Evolutionary conservation across 2,888 invertebrate species (phyloP).

Genomic region (Xestoiulus laeticollis): DNA sequence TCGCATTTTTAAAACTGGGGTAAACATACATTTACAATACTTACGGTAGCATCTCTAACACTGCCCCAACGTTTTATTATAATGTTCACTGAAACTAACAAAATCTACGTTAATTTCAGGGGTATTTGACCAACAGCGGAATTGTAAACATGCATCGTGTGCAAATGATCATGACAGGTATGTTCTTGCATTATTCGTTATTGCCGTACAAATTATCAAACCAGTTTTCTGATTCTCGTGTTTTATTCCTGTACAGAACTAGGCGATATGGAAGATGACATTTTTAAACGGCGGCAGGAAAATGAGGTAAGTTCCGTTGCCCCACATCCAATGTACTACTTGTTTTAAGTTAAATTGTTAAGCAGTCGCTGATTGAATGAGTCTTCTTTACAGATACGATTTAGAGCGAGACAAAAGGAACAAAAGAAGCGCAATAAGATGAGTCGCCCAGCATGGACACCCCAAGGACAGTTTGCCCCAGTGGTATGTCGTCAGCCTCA

Average conservation of each 20-base stretch:
- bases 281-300: conserved; percentile 90
- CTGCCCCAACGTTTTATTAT: neutral
- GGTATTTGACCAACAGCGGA: conserved; percentile 94
- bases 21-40: too few species aligned
- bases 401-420: conserved; percentile 73
- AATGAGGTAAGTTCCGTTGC: conserved; percentile 70
- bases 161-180: conserved; percentile 85
- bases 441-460: conserved; percentile 73
- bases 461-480: conserved; percentile 83
- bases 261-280: conserved; percentile 94
- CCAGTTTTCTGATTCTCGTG: too few species aligned
- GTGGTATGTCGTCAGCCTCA: conserved; percentile 67
- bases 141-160: conserved; percentile 92
- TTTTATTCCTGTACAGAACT: conserved; percentile 71
- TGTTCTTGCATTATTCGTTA: neutral
- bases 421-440: conserved; percentile 69
- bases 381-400: neutral
- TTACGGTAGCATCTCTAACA: too few species aligned
- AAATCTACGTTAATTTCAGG: conserved; percentile 68
- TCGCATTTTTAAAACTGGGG: too few species aligned
- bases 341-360: neutral
- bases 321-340: neutral
- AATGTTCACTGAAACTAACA: neutral
- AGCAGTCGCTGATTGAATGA: neutral
- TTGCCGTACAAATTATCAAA: neutral